These are phyloP conservation scores for Macropis europaea DNA, from an alignment of 2,888 invertebrate species.

Conservation along the genomic window DNA sequence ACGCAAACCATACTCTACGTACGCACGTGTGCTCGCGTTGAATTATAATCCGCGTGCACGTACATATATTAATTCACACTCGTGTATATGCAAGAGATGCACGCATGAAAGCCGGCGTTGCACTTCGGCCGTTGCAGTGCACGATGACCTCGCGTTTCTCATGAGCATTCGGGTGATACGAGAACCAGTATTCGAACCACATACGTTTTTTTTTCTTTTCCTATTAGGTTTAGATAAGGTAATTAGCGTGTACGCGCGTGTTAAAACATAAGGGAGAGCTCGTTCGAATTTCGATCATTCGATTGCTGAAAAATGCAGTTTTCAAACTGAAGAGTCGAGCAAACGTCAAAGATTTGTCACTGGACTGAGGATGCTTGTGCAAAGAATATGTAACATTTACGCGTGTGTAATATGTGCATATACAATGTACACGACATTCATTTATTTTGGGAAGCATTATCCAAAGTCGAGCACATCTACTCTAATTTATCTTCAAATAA, in stretches of 20 bases:
- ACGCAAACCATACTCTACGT: too few relatives aligned
- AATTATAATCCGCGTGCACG: background rate
- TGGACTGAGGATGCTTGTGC: too few relatives aligned
- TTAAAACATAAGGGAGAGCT: background rate
- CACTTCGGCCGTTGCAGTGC: conserved; percentile 14
- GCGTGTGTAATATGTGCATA: too few relatives aligned
- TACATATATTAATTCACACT: background rate
- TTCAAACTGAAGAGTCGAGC: too few relatives aligned
- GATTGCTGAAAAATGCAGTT: too few relatives aligned
- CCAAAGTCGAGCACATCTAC: too few relatives aligned
- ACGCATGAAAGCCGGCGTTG: background rate
- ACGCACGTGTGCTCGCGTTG: background rate
- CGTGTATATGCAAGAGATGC: background rate
- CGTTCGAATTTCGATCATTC: background rate
- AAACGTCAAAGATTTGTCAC: too few relatives aligned
- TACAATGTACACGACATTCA: too few relatives aligned
- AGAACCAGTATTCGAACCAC: conserved; percentile 64
- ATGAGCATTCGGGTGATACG: conserved; percentile 54
- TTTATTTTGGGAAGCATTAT: too few relatives aligned
- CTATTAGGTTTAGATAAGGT: conserved; percentile 58
- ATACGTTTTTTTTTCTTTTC: conserved; percentile 61
- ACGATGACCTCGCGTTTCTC: conserved; percentile 37
- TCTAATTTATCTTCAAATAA: too few relatives aligned
- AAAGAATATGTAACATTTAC: too few relatives aligned
- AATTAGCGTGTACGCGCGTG: conserved; percentile 24